A percentile compares a stretch with the other conserved stretches of the same genome.
Conservation (phyloP, 2,797 vertebrate species). For the Lithobates sylvaticus region DNA sequence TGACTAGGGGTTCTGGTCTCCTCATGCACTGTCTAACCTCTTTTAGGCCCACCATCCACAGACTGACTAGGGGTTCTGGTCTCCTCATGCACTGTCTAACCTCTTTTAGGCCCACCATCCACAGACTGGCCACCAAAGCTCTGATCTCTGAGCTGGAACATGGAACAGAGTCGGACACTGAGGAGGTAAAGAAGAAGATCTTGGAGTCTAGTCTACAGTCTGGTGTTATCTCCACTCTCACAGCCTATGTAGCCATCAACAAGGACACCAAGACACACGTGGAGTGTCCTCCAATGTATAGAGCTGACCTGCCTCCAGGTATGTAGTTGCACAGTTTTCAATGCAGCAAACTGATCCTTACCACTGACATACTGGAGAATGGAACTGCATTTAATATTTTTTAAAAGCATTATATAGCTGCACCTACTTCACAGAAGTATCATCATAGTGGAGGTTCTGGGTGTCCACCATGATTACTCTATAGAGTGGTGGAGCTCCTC, state of each 20-base stretch:
- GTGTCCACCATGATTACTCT: no score
- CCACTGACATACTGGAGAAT: no score
- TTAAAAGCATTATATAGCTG: no score
- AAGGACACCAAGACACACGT: neutral
- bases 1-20: neutral
- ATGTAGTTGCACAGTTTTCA: no score
- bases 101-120: neutral
- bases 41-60: neutral
- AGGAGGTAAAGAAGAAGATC: neutral
- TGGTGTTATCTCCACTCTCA: neutral
- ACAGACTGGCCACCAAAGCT: neutral
- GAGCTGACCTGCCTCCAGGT: no score
- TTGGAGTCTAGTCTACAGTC: neutral
- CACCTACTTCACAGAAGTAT: no score
- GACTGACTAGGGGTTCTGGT: neutral
- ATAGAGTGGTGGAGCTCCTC: no score
- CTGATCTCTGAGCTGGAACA: neutral
- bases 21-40: neutral
- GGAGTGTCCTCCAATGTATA: neutral
- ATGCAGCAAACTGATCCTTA: no score
- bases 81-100: neutral
- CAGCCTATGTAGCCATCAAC: neutral
- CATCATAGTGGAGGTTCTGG: no score
- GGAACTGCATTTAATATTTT: no score
- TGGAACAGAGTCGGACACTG: neutral